Conservation (phyloP, 2,797 vertebrate genomes). For the Macrochelys suwanniensis region DNA sequence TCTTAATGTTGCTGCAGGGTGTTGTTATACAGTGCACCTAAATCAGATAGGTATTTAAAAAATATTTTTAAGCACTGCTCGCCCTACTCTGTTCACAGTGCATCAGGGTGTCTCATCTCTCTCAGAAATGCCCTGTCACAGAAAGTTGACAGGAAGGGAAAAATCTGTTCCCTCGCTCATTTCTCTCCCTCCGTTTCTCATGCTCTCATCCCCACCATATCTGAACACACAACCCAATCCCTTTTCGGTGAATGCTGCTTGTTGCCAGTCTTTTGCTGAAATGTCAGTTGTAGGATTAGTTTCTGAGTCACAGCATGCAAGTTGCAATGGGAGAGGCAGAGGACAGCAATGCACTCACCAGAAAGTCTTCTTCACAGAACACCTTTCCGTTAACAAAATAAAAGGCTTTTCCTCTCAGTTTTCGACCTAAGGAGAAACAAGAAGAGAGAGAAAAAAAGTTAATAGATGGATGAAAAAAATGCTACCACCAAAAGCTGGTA, state of each 20-base stretch:
- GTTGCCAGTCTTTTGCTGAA: neutral
- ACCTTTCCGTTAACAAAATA: conserved; percentile 97
- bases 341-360: conserved; percentile 85
- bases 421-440: conserved; percentile 85
- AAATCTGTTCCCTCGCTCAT: neutral
- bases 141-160: neutral
- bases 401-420: conserved; percentile 97
- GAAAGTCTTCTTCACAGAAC: conserved; percentile 98
- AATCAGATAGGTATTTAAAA: neutral
- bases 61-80: neutral
- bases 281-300: neutral
- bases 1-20: neutral
- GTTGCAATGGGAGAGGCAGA: neutral
- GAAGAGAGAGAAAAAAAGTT: neutral
- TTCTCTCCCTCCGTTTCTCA: fast-evolving
- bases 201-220: neutral
- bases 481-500: neutral
- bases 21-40: neutral
- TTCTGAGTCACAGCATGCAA: neutral
- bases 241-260: neutral
- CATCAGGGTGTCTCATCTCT: neutral
- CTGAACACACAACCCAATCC: neutral
- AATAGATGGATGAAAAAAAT: neutral
- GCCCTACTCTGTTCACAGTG: neutral
- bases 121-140: neutral